Percentiles rank a stretch among this genome's conserved stretches.
Evolutionary conservation across 2,797 vertebrate species (phyloP).

Genomic region (Podarcis siculus): DNA sequence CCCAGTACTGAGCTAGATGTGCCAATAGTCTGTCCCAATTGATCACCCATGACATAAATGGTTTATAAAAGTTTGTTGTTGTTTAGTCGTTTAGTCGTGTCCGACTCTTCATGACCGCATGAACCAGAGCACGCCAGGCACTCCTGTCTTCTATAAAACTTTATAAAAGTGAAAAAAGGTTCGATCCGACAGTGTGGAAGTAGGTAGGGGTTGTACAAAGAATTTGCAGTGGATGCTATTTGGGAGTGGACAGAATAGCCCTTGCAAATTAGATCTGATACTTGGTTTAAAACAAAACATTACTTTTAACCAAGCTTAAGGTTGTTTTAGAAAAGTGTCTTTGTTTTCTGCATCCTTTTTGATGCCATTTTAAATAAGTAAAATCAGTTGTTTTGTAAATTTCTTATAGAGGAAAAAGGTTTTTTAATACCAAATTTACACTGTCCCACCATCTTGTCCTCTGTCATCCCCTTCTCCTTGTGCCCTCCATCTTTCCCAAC

Average conservation of each 20-base stretch:
- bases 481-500: no score
- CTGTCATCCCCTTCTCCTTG: no score
- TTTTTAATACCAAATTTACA: slow-evolving; percentile 73
- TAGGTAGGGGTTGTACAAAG: slow-evolving; percentile 50
- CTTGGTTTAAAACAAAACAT: slow-evolving; percentile 51
- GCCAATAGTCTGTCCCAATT: no score
- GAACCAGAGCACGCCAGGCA: no score
- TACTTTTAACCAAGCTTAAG: slow-evolving; percentile 67
- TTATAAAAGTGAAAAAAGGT: no score
- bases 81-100: no score
- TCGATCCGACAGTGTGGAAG: not conserved
- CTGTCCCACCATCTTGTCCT: no score
- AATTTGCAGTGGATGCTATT: slow-evolving; percentile 60
- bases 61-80: no score
- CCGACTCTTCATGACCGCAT: no score
- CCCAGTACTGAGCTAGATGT: no score
- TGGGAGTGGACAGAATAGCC: slow-evolving; percentile 59
- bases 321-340: slow-evolving; percentile 66
- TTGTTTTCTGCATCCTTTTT: slow-evolving; percentile 75
- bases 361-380: slow-evolving; percentile 78
- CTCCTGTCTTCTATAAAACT: no score
- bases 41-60: no score
- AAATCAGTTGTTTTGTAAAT: slow-evolving; percentile 78
- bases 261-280: slow-evolving; percentile 63
- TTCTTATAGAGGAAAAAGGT: slow-evolving; percentile 71